Base-by-base conservation (phyloP, 2,797 vertebrate species). In the Tinamus major region DNA sequence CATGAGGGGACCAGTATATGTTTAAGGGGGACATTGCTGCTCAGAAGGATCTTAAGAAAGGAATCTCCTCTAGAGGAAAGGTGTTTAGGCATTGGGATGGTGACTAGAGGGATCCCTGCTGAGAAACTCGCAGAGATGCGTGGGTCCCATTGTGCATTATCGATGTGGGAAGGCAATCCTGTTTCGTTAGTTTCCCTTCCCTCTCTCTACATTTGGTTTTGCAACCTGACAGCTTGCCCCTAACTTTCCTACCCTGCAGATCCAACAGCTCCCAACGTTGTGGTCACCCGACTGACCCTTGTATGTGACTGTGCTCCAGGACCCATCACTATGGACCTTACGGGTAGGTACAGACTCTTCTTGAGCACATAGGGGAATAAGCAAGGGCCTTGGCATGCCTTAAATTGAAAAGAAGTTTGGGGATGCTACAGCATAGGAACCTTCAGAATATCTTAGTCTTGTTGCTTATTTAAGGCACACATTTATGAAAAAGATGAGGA, bases 251-350 rank as follows among this genome's bases (percentile, higher is more conserved):
- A 65, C 78, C 51, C 83, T 91, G 27, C 96, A 98, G 98, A 98
- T 44, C 98, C 98, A 46, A 94, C 97, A 62, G 90, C 95, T 67
- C 98, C 98, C 37, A 98, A 98, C 2, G 98, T 98, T 75, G 95
- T 87, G 4, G 98, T 98, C 37, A 98, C 98, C 9, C 97, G 98
- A 29, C 98, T 98, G 42, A 98, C 98, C 23, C 93, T 98, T 39
- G 97, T 98, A 4, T 98, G 98, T 93, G 96, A 96, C 6, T 96
- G 76, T 70, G 98, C 98, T 18, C 98, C 98, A 20, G 97, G 97
- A 92, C 97, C 98, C 0, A 98, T 98, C 90, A 98, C 98, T 85
- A 98, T 98, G 98, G 98, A 98, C 81, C 98, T 98, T 70, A 98
- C 98, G 63, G 98, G 98, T 98, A 96, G 68, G 98, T 89, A 71